These are phyloP conservation scores for Tetragonula clypearis DNA, from an alignment of 1,140 invertebrate species.

Conservation along the genomic window DNA sequence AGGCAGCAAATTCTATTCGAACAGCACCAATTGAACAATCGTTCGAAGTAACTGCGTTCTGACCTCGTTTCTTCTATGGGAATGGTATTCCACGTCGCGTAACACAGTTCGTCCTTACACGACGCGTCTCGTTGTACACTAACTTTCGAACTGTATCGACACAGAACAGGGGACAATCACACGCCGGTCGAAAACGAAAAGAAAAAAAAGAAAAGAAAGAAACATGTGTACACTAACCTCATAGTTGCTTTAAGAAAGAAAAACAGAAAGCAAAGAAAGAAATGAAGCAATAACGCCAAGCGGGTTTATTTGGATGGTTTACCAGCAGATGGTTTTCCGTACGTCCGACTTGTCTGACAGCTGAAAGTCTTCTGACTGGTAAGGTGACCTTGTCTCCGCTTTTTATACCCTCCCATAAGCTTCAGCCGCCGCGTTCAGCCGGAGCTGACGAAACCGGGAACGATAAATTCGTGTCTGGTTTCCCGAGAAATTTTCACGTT, in stretches of 20 bases:
- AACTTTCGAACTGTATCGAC: background rate
- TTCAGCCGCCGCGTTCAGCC: background rate
- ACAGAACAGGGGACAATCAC: background rate
- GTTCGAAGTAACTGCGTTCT: background rate
- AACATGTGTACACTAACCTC: constrained; percentile 21
- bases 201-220: background rate
- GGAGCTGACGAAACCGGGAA: constrained; percentile 58
- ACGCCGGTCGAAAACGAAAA: background rate
- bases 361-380: constrained; percentile 69
- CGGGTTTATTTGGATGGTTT: background rate
- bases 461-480: background rate
- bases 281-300: constrained; percentile 21
- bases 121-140: background rate
- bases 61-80: constrained; percentile 5
- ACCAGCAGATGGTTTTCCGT: constrained; percentile 5
- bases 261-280: constrained; percentile 15
- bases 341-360: constrained; percentile 62
- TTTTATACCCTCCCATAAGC: constrained; percentile 67
- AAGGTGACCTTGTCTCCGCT: constrained; percentile 79
- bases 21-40: background rate
- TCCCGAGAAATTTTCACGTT: background rate
- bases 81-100: background rate
- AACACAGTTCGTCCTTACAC: background rate
- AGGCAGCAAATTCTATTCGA: background rate
- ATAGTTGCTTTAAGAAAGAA: background rate